A percentile compares a stretch with the other conserved stretches of the same genome.
These are phyloP conservation scores for Automeris io DNA, from an alignment of 2,888 invertebrate genomes.

Conservation along the genomic window DNA sequence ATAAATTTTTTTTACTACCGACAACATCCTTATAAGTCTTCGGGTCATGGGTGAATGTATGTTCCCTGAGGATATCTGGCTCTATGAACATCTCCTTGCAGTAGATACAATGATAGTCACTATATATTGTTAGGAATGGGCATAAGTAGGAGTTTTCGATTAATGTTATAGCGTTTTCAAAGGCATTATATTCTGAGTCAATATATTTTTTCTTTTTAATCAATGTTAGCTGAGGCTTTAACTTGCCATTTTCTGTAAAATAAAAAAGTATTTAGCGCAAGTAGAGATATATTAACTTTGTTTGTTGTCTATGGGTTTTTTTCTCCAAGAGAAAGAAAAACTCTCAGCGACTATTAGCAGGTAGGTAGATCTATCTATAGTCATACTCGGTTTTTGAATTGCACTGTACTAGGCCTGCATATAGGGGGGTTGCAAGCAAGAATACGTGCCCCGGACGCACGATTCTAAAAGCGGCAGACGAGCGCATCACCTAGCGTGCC, in stretches of 20 bases:
- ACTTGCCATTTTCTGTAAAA: slow-evolving; percentile 1
- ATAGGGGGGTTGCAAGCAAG: no score
- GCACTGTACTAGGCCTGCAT: no score
- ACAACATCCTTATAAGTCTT: slow-evolving; percentile 28
- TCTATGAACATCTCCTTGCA: slow-evolving; percentile 48
- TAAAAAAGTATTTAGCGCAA: no score
- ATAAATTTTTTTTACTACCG: slow-evolving; percentile 30
- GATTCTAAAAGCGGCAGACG: no score
- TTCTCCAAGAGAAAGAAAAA: no score
- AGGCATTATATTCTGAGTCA: slow-evolving; percentile 22
- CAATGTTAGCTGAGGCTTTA: slow-evolving; percentile 7
- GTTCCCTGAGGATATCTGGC: slow-evolving; percentile 37
- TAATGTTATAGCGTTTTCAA: slow-evolving; percentile 34
- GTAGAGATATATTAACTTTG: no score
- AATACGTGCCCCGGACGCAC: no score
- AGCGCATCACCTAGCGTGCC: no score
- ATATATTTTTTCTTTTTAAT: slow-evolving; percentile 9
- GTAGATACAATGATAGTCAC: slow-evolving; percentile 44
- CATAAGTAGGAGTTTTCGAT: slow-evolving; percentile 47
- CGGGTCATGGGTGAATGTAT: slow-evolving; percentile 43
- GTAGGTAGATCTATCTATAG: no score
- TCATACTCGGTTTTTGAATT: no score
- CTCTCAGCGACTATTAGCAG: no score
- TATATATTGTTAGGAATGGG: slow-evolving; percentile 44
- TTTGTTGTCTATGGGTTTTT: no score